These are phyloP conservation scores for Hafferia zeledoni DNA, from an alignment of 2,797 vertebrate genomes.

Conservation along the genomic window DNA sequence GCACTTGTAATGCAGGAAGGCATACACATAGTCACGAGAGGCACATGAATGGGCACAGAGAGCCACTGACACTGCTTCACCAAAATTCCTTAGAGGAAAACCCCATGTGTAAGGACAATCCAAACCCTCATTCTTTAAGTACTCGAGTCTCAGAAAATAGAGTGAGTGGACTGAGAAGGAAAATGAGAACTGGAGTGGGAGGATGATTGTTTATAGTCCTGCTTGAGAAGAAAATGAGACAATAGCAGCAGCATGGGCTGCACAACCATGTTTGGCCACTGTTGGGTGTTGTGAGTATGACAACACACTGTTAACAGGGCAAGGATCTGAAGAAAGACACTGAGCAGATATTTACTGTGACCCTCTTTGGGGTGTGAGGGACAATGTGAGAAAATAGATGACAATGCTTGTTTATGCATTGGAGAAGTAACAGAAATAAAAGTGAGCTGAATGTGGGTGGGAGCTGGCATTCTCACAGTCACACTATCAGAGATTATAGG, in stretches of 20 bases:
- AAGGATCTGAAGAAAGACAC: neutral
- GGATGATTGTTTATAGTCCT: neutral
- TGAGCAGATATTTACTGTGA: neutral
- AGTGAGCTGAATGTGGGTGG: neutral
- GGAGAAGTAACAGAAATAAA: conserved; percentile 19
- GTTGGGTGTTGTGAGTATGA: neutral
- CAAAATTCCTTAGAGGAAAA: neutral
- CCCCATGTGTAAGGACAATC: neutral
- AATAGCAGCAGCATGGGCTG: neutral
- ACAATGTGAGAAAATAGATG: neutral
- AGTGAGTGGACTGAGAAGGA: neutral
- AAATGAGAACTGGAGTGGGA: neutral
- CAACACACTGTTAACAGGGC: neutral
- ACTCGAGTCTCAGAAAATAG: neutral
- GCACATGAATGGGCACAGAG: neutral
- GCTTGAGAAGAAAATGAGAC: neutral
- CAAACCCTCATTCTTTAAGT: neutral
- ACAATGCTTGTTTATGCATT: neutral
- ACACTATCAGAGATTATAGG: neutral
- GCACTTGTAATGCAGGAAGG: neutral
- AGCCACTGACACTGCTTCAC: neutral
- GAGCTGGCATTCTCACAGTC: neutral
- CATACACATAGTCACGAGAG: neutral
- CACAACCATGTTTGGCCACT: neutral
- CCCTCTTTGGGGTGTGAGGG: neutral